Base-by-base conservation (phyloP, 2,888 invertebrate species). In the Chymomyza fuscimana region DNA sequence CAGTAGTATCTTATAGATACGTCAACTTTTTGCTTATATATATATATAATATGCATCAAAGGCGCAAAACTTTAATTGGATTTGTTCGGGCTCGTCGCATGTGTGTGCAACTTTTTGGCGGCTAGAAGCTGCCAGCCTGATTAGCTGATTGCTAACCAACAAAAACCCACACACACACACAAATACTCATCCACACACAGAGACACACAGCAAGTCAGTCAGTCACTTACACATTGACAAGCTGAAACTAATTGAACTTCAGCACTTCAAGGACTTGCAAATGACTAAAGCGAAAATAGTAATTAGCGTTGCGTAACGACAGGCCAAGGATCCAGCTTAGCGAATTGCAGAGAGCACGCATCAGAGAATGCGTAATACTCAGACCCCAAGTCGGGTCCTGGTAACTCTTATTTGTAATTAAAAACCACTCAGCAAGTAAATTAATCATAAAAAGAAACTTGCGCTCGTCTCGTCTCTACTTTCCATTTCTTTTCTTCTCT, bases 241-340 rank as follows among this genome's bases (percentile, higher is more conserved):
- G 83, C 83, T 82, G 74, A 79, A 84, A 82, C 87, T 84, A 84
- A 84, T 84, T 84, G 83, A 84, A 84, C 87, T 84, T 84, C 79
- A 72, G 75, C 87, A 82, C 80, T 78, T 80, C 87, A 84, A 87
- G 83, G 83, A 82, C 86, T 84, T 87, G 84, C 86, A 85, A 85
- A 88, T 88, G 88, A 88, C 84, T 88, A 84, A 74, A 78, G 81
- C 84, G 78, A 88, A 88, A 85, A 84, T 86, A 86, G 85, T 88
- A 85, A 85, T 85, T 85, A 85, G 88, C 88, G 82, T 88, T 86
- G 80, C 87, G 81, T 84, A 85, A 85, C 88, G 86, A 87, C 81
- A 73, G 67, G 69, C 67, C 50, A 63, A 25, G 63, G 63, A 54
- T 19, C 15, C 29, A 63, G 32, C 32, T 32, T 32, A 32, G 32